phyloP scores from a whole-genome alignment of 1,140 invertebrate genomes.

The Bombus haemorrhoidalis region DNA sequence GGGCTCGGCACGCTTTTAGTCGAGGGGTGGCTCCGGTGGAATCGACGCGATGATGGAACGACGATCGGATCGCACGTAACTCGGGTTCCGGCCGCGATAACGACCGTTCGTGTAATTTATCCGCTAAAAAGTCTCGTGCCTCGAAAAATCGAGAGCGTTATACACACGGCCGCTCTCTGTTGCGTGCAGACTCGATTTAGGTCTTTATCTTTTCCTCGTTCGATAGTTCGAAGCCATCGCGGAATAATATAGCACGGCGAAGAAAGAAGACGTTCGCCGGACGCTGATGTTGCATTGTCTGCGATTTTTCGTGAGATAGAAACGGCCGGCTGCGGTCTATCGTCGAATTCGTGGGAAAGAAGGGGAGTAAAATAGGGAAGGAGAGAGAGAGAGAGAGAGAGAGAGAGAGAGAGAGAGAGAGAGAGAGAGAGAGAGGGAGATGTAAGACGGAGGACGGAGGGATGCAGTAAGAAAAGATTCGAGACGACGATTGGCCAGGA shows the following conservation, averaged over 20 bases:
- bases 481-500: constrained; percentile 48
- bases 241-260: constrained; percentile 34
- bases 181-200: constrained; percentile 26
- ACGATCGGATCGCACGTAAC: constrained; percentile 5
- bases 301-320: constrained; percentile 62
- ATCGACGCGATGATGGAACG: neutral
- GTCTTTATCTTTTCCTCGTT: constrained; percentile 43
- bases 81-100: neutral
- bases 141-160: neutral
- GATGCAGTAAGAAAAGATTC: constrained; percentile 44
- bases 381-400: too few relatives aligned
- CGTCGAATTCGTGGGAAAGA: constrained; percentile 50
- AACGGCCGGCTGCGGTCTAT: constrained; percentile 19
- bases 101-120: neutral
- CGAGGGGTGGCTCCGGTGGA: neutral
- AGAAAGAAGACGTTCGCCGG: constrained; percentile 33
- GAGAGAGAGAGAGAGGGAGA: neutral
- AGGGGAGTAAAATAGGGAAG: constrained; percentile 4
- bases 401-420: too few relatives aligned
- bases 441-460: neutral
- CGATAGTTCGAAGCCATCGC: constrained; percentile 50
- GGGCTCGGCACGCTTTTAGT: neutral
- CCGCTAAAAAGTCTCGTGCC: constrained; percentile 1
- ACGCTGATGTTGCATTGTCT: constrained; percentile 53
- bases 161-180: neutral